A percentile compares a stretch with the other conserved stretches of the same genome.
Evolutionary conservation across 2,797 vertebrate species (phyloP).

Genomic region (Benthosema pterotum): DNA sequence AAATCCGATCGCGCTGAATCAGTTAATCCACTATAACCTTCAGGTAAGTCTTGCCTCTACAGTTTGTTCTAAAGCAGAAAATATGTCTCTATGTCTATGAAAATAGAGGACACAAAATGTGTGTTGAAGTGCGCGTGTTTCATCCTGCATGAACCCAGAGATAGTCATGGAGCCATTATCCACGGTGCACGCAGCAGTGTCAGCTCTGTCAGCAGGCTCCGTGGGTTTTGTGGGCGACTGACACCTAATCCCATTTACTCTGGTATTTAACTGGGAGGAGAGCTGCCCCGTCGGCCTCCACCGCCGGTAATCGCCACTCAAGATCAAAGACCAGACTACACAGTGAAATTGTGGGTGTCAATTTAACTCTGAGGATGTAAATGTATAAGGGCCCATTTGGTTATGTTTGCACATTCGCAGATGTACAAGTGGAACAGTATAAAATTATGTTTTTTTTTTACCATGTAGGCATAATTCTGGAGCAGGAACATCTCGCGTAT

Average conservation of each 20-base stretch:
- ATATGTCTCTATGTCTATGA: slow-evolving; percentile 13
- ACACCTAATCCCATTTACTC: slow-evolving; percentile 66
- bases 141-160: slow-evolving; percentile 8
- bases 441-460: no score
- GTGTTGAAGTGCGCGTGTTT: no score
- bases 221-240: slow-evolving; percentile 42
- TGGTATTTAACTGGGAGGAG: slow-evolving; percentile 61
- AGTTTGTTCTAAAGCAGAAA: no score
- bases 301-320: slow-evolving; percentile 41
- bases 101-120: slow-evolving; percentile 26
- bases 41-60: slow-evolving; percentile 20
- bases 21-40: slow-evolving; percentile 21
- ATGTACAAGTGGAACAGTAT: no score
- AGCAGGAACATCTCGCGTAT: no score
- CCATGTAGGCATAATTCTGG: no score
- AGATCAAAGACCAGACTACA: slow-evolving; percentile 56
- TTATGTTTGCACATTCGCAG: no score
- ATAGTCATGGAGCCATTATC: slow-evolving; percentile 22
- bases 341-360: no score
- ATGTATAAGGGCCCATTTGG: no score
- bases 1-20: no score
- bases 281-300: slow-evolving; percentile 43
- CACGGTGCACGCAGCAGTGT: slow-evolving; percentile 16
- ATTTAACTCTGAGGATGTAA: no score
- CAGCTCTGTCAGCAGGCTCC: slow-evolving; percentile 37